Percentiles rank a stretch among this genome's conserved stretches.
These are phyloP conservation scores for Peromyscus aztecus DNA, from an alignment of 2,797 vertebrate species.

Conservation along the genomic window DNA sequence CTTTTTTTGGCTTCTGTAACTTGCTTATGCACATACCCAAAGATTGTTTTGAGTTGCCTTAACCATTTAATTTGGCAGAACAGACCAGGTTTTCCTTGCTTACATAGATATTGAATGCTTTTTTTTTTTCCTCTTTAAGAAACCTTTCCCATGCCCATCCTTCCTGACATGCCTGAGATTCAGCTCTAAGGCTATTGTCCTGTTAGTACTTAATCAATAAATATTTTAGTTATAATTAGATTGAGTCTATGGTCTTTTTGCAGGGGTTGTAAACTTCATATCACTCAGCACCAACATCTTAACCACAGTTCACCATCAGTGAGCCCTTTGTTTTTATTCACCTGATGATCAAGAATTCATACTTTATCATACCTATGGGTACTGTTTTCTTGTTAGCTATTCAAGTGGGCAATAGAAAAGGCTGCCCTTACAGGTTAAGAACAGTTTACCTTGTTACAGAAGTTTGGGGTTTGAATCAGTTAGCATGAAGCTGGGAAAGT, in stretches of 20 bases:
- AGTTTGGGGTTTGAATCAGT: background rate
- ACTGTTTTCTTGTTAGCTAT: background rate
- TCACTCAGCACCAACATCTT: background rate
- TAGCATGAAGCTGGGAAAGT: conserved; percentile 71
- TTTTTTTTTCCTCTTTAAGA: background rate
- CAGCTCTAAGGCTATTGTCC: background rate
- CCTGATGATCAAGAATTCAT: conserved; percentile 1
- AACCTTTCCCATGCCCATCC: background rate
- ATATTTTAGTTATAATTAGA: background rate
- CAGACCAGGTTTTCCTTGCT: background rate
- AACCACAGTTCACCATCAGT: background rate
- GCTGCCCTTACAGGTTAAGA: background rate
- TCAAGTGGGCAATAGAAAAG: background rate
- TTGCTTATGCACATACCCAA: background rate
- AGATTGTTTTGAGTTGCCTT: background rate
- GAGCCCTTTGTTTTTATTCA: background rate
- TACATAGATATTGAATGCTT: background rate
- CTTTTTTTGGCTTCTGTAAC: background rate
- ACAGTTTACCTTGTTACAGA: background rate
- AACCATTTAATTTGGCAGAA: background rate
- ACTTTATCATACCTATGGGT: conserved; percentile 5
- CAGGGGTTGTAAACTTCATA: background rate
- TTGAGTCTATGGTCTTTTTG: background rate
- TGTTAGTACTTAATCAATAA: background rate
- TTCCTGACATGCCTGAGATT: background rate